Evolutionary conservation across 1,140 invertebrate species (phyloP).

Genomic region (Meloidogyne chitwoodi): DNA sequence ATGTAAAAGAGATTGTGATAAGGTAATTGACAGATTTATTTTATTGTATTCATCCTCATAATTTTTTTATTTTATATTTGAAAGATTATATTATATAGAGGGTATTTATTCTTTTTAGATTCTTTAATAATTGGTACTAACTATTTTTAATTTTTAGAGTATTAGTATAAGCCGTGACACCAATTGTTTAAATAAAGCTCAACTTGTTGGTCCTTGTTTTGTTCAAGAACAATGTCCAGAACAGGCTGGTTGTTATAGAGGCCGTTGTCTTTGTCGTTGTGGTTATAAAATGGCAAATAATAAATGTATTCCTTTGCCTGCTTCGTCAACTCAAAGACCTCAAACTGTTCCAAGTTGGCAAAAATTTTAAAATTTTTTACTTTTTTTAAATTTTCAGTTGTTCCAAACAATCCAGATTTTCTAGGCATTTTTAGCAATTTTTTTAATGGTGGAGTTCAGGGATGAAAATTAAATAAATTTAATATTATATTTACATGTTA

Average conservation of each 20-base stretch:
- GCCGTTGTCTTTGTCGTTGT: slow-evolving; percentile 54
- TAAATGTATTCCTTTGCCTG: slow-evolving; percentile 48
- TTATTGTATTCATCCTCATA: no score
- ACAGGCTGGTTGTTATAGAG: slow-evolving; percentile 57
- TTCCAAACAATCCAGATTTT: background rate
- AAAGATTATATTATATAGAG: no score
- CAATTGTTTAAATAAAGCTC: slow-evolving; percentile 44
- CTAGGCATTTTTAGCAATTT: background rate
- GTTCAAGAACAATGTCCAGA: slow-evolving; percentile 57
- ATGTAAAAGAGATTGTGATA: slow-evolving; percentile 52
- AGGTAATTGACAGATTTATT: no score
- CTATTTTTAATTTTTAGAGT: no score
- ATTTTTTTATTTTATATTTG: no score
- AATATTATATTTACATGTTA: no score
- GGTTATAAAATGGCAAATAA: slow-evolving; percentile 38
- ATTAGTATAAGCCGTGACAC: slow-evolving; percentile 53
- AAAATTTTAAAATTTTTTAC: background rate
- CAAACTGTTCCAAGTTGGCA: slow-evolving; percentile 13
- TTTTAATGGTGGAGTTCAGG: background rate
- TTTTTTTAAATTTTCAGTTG: background rate
- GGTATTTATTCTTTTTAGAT: no score
- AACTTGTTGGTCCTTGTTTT: slow-evolving; percentile 53
- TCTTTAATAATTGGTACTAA: no score
- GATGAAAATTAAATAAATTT: background rate
- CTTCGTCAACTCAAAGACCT: slow-evolving; percentile 41